Percentiles rank a stretch among this genome's conserved stretches.
These are phyloP conservation scores for Diplolepis rosae DNA, from an alignment of 2,888 invertebrate genomes.

Conservation along the genomic window DNA sequence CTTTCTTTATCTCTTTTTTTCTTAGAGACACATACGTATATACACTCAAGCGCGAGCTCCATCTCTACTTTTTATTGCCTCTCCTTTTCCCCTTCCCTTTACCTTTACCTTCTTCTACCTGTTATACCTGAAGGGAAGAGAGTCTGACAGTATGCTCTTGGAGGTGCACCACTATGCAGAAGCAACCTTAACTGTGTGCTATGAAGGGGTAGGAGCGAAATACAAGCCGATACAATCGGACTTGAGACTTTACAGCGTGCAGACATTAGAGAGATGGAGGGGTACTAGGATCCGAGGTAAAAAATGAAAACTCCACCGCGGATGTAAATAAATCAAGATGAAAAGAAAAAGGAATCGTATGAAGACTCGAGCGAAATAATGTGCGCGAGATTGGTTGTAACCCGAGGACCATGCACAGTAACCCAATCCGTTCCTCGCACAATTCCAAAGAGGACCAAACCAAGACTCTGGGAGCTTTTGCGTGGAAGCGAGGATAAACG, in stretches of 20 bases:
- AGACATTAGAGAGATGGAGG: constrained; percentile 51
- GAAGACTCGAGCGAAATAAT: constrained; percentile 59
- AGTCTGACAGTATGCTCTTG: constrained; percentile 16
- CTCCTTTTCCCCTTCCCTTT: constrained; percentile 33
- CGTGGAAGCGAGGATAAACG: constrained; percentile 44
- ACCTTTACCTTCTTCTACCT: constrained; percentile 21
- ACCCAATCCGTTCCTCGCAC: constrained; percentile 59
- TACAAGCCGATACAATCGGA: constrained; percentile 69
- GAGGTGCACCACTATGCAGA: constrained; percentile 13
- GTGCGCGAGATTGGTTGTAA: constrained; percentile 70
- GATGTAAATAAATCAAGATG: constrained; percentile 65
- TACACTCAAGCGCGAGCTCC: constrained; percentile 8
- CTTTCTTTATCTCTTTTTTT: constrained; percentile 32
- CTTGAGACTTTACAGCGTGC: constrained; percentile 73
- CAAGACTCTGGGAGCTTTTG: constrained; percentile 36
- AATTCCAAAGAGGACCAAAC: constrained; percentile 34
- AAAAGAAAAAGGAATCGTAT: constrained; percentile 49
- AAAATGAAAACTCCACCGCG: constrained; percentile 66
- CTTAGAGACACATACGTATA: constrained; percentile 1
- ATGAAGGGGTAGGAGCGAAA: constrained; percentile 48
- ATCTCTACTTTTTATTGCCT: constrained; percentile 36
- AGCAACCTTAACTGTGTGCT: constrained; percentile 19
- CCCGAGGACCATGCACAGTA: constrained; percentile 66
- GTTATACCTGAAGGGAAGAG: constrained; percentile 34
- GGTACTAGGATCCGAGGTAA: constrained; percentile 62